These are phyloP conservation scores for Petrolisthes manimaculis DNA, from an alignment of 2,888 invertebrate genomes.

Conservation along the genomic window DNA sequence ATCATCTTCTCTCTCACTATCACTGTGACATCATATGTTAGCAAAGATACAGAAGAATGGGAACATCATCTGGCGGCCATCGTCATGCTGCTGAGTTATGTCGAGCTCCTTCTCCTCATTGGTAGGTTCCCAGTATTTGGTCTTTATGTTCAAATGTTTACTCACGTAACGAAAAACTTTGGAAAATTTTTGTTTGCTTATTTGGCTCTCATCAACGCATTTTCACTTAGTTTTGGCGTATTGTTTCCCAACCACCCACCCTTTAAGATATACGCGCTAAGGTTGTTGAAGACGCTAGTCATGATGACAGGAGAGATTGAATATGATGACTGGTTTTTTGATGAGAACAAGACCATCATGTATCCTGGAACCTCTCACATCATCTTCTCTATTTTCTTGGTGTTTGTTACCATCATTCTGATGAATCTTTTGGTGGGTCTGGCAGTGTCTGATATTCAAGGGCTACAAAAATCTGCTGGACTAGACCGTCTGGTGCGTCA, in stretches of 20 bases:
- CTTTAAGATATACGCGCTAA: slow-evolving; percentile 41
- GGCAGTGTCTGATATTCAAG: slow-evolving; percentile 81
- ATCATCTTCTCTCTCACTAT: slow-evolving; percentile 79
- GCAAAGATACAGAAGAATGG: slow-evolving; percentile 78
- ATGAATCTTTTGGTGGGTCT: slow-evolving; percentile 87
- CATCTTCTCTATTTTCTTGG: slow-evolving; percentile 82
- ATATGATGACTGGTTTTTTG: slow-evolving; percentile 82
- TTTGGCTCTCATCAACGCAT: slow-evolving; percentile 83
- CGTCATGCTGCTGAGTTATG: slow-evolving; percentile 84
- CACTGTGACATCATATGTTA: slow-evolving; percentile 37
- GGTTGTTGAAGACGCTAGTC: slow-evolving; percentile 81
- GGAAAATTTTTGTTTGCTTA: slow-evolving; percentile 85
- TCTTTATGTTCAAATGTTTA: slow-evolving; percentile 78
- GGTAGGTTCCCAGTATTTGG: slow-evolving; percentile 89
- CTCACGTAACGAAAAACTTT: slow-evolving; percentile 77
- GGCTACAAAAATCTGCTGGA: slow-evolving; percentile 74
- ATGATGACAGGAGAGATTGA: slow-evolving; percentile 90
- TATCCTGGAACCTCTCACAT: slow-evolving; percentile 82
- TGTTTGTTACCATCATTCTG: slow-evolving; percentile 82
- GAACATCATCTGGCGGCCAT: slow-evolving; percentile 87
- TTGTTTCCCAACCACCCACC: slow-evolving; percentile 75
- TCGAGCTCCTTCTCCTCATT: slow-evolving; percentile 87
- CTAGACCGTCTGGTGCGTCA: slow-evolving; percentile 84
- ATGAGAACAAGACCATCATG: slow-evolving; percentile 70
- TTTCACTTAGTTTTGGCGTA: slow-evolving; percentile 85